Conservation (phyloP, 1,140 invertebrate genomes). For the Leptinotarsa defecta region DNA sequence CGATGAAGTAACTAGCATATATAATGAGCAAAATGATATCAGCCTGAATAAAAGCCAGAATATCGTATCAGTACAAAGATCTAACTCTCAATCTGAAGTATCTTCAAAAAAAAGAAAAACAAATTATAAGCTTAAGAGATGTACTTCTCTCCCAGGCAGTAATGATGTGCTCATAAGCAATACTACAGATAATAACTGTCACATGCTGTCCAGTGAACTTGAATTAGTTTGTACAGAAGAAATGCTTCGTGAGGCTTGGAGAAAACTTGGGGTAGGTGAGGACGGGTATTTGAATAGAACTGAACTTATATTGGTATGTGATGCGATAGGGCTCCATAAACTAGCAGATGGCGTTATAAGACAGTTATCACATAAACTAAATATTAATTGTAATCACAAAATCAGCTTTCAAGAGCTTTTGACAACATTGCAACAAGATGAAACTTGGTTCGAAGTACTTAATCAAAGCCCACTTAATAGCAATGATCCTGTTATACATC, state of each 20-base stretch:
- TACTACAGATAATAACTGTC: conserved; percentile 28
- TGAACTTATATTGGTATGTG: conserved; percentile 62
- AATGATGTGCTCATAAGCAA: conserved; percentile 34
- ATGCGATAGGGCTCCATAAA: conserved; percentile 63
- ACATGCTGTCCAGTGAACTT: conserved; percentile 38
- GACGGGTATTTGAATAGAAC: conserved; percentile 65
- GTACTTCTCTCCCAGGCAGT: conserved; percentile 58
- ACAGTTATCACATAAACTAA: conserved; percentile 70
- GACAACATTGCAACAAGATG: conserved; percentile 63
- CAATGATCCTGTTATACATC: conserved; percentile 38
- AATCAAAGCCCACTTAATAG: conserved; percentile 46
- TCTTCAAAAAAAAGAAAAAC: conserved; percentile 56
- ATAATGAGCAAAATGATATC: conserved; percentile 46
- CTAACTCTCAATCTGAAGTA: conserved; percentile 60
- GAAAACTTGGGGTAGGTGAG: conserved; percentile 63
- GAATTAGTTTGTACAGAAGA: conserved; percentile 51
- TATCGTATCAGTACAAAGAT: conserved; percentile 56
- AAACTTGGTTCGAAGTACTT: conserved; percentile 55
- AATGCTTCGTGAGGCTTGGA: conserved; percentile 63
- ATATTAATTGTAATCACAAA: conserved; percentile 67
- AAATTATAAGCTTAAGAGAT: conserved; percentile 59
- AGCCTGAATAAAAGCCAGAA: conserved; percentile 39
- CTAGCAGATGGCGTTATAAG: conserved; percentile 65
- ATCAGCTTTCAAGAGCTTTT: conserved; percentile 73
- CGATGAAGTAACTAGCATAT: conserved; percentile 43